Percentiles rank a stretch among this genome's conserved stretches.
These are phyloP conservation scores for Gymnoscopelus microlampas DNA, from an alignment of 2,797 vertebrate genomes.

Conservation along the genomic window DNA sequence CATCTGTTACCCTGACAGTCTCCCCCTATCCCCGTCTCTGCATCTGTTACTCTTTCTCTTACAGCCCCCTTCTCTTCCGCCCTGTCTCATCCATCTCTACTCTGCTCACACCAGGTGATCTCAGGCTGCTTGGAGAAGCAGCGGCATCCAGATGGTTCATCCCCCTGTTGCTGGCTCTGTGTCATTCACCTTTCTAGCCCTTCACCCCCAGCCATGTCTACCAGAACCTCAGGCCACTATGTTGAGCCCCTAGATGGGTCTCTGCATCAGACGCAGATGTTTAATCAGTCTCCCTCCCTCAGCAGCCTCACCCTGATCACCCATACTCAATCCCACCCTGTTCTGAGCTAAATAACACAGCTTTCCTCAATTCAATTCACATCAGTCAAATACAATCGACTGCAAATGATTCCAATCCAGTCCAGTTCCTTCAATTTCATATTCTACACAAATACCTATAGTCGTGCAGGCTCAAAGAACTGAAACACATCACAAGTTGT, in stretches of 20 bases:
- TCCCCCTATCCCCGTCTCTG: background rate
- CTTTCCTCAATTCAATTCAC: background rate
- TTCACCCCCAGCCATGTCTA: background rate
- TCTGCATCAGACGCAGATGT: constrained; percentile 58
- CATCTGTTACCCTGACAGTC: background rate
- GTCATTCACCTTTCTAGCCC: constrained; percentile 11
- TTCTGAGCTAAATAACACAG: background rate
- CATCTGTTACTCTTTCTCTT: background rate
- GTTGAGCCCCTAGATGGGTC: constrained; percentile 58
- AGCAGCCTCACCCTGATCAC: constrained; percentile 34
- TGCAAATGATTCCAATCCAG: background rate
- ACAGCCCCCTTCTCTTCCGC: constrained; percentile 7
- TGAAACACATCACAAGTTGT: background rate
- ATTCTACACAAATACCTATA: background rate
- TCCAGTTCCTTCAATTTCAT: background rate
- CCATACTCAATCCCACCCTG: constrained; percentile 21
- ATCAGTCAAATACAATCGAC: too few relatives aligned
- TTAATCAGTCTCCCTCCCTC: constrained; percentile 43
- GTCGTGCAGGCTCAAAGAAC: background rate
- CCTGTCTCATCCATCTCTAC: constrained; percentile 3
- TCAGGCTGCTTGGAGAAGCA: constrained; percentile 5
- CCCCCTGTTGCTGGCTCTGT: background rate
- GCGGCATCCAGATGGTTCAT: constrained; percentile 38
- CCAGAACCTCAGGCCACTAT: constrained; percentile 51
- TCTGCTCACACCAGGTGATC: constrained; percentile 30